Percentiles rank a stretch among this genome's conserved stretches.
Evolutionary conservation across 2,113 vertebrate genomes (phyloP).

Genomic region (Sander lucioperca): DNA sequence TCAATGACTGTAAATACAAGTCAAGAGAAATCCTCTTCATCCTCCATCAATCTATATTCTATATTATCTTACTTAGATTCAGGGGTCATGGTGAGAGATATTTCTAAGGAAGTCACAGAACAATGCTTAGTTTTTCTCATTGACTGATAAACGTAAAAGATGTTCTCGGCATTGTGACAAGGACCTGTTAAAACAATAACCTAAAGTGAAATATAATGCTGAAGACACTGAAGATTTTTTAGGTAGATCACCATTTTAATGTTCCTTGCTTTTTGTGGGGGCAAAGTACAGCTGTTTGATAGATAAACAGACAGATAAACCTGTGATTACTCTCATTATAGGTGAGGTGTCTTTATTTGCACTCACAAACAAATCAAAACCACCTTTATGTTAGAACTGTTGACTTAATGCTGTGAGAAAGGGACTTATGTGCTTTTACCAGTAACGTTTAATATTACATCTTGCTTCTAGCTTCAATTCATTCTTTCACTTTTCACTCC

Average conservation of each 20-base stretch:
- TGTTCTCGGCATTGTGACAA: background rate
- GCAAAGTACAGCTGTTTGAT: background rate
- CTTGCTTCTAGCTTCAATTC: background rate
- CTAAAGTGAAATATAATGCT: background rate
- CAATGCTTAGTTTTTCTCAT: no score
- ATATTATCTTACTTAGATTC: background rate
- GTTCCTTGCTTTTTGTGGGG: background rate
- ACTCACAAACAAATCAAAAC: background rate
- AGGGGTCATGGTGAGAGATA: background rate
- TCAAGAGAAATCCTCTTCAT: background rate
- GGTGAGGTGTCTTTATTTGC: background rate
- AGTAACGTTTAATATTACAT: background rate
- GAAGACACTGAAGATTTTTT: background rate
- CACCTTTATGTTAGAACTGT: background rate
- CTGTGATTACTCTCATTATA: background rate
- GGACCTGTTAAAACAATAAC: background rate
- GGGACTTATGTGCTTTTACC: background rate
- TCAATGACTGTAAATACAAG: background rate
- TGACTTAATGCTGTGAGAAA: background rate
- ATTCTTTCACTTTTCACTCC: slow-evolving; percentile 1
- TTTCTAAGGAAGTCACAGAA: background rate
- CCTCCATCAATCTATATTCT: background rate
- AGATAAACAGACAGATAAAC: background rate
- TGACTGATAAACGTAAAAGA: background rate
- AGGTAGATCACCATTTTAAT: background rate